Conservation (phyloP, 2,113 vertebrate species). For the Recurvirostra avosetta region DNA sequence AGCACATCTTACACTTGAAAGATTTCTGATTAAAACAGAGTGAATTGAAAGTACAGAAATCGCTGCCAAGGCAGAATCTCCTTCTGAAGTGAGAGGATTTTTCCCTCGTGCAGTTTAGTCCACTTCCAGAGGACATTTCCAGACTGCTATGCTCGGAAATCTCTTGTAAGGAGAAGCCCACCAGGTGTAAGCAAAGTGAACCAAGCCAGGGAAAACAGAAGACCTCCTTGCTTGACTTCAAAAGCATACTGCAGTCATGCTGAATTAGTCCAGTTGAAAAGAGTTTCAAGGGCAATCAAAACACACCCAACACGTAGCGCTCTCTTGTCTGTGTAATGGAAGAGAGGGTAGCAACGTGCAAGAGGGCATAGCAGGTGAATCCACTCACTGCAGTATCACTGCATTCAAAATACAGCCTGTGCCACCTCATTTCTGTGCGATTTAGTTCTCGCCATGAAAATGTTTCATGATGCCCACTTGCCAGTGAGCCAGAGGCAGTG, state of each 20-base stretch:
- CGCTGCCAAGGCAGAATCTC: slow-evolving; percentile 6
- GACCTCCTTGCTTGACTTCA: not conserved
- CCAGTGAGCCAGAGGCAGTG: not conserved
- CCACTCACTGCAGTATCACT: not conserved
- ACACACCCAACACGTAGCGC: not conserved
- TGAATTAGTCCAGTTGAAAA: not conserved
- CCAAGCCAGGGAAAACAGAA: not conserved
- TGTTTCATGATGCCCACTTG: not conserved
- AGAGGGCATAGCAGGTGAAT: not conserved
- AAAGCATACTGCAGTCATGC: not conserved
- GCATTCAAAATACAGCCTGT: not conserved
- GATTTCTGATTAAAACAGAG: slow-evolving; percentile 30
- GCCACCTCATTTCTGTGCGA: not conserved
- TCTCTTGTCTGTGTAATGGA: not conserved
- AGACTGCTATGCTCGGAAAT: not conserved
- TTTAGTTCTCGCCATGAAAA: not conserved
- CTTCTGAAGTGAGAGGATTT: not conserved
- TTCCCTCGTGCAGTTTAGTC: not conserved
- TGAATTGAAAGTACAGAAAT: not conserved
- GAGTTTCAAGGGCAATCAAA: not conserved
- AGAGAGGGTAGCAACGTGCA: not conserved
- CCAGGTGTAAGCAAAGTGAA: not conserved
- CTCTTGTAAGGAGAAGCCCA: not conserved
- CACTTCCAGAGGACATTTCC: not conserved
- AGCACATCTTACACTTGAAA: slow-evolving; percentile 40